Evolutionary conservation across 1,140 invertebrate species (phyloP), one percentile per base, ranked within the genome.

Genomic region (Holotrichia oblita): DNA sequence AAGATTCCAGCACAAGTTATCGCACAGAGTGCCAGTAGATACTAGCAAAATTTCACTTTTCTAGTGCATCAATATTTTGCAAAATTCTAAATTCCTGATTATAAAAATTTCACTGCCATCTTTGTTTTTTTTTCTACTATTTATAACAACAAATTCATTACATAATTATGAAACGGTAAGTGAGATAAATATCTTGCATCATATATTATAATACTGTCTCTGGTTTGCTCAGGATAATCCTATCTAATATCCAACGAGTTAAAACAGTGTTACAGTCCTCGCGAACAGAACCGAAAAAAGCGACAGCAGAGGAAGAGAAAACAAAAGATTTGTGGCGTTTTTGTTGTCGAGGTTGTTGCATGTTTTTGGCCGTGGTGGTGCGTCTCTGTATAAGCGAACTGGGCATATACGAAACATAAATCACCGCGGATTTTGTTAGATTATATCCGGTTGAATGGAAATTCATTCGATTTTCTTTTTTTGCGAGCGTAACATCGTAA

Each of bases 401-500:
- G 27, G 8, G 61, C 61, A 34, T 69, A 69, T 69, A 69, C 61
- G 61, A 34, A 14, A 69, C 61, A 69, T 69, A 69, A 69, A 69
- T 69, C 61, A 69, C 61, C 22, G 27, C 22, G 61, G 61, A 69
- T 69, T 69, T 69, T 34, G 61, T 69, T 69, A 69, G 61, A 69
- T 69, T 69, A 69, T 69, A 69, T 69, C 22, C 61, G 61, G 61
- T 69, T 69, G 61, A 69, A 69, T 69, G 61, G 61, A 69, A 69
- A 69, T 69, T 69, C 61, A 69, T 69, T 69, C 61, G 61, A 69
- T 69, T 69, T 22, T 69, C 61, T 34, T 69, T 69, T 69, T 69
- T 69, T 69, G 61, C 61, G 61, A 24, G 61, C 61, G 61, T 34
- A 69, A 69, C 61, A 69, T 22, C 61, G 22, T 69, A 69, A 27